Evolutionary conservation across 1,140 invertebrate species (phyloP), one percentile per base, ranked within the genome.

Genomic region (Arion vulgaris): DNA sequence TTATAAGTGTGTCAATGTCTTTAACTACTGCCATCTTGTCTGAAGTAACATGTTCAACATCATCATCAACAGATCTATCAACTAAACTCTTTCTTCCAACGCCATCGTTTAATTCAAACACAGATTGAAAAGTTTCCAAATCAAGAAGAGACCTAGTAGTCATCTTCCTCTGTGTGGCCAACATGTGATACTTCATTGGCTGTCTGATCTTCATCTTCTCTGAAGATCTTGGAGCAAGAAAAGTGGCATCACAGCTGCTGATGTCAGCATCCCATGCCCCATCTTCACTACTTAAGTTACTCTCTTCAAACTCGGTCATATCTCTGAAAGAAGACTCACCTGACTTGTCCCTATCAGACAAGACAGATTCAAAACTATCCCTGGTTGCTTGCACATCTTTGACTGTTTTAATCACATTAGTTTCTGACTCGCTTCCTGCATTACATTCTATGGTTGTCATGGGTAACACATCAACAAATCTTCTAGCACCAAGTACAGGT

Each of bases 281-380:
- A 5, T 80, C 77, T 34, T 80, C 77, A 45, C 77, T 69, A 62
- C 77, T 80, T 11, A 80, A 32, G 39, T 69, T 80, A 41, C 77
- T 80, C 66, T 80, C 77, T 17, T 68, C 57, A 68, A 38, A 80
- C 34, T 80, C 57, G 17, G 77, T 80, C 34, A 80, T 69, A 32
- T 80, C 62, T 23, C 11, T 57, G n/a, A n/a, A n/a, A 13, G 77
- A 80, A 26, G 77, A 80, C 34, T 62, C 51, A 36, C 75, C 15
- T 11, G 69, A 72, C n/a, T 28, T 77, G 28, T 75, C 41, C 39
- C 26, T 19, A 26, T 75, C 73, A 38, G 38, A 75, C 28, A 15
- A 1, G 26, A 2, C 36, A 17, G 69, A 71, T 71, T 36, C 34
- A n/a, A n/a, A n/a, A n/a, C n/a, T n/a, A n/a, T n/a, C n/a, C 36